phyloP scores from a whole-genome alignment of 1,140 invertebrate genomes.

The Sinonovacula constricta region DNA sequence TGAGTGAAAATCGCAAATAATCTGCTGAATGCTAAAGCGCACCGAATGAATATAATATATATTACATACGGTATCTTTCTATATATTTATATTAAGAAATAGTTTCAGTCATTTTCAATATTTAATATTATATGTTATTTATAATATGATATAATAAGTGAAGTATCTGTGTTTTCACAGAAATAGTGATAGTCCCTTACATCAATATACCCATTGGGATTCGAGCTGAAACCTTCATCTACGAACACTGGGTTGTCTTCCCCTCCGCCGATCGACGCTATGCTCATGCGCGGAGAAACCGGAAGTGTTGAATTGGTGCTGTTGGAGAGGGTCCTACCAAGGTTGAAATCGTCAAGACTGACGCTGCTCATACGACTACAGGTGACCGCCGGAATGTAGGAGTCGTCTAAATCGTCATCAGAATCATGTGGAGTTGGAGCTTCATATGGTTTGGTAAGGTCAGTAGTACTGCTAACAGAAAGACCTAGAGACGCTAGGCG shows the following conservation, averaged over 20 bases:
- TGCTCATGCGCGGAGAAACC: constrained; percentile 43
- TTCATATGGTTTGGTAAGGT: constrained; percentile 58
- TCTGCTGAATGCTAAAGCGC: too few species aligned
- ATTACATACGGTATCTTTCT: too few species aligned
- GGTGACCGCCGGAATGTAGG: constrained; percentile 49
- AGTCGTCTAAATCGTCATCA: constrained; percentile 66
- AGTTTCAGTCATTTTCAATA: too few species aligned
- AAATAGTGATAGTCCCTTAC: too few species aligned
- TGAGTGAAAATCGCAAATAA: too few species aligned
- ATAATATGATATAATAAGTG: too few species aligned
- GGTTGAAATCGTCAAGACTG: constrained; percentile 57
- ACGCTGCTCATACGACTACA: constrained; percentile 56
- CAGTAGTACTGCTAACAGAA: constrained; percentile 59
- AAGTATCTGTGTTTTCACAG: too few species aligned
- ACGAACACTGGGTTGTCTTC: constrained; percentile 59
- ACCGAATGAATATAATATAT: too few species aligned
- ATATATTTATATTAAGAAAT: too few species aligned
- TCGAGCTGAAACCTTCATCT: constrained; percentile 37
- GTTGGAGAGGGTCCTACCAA: constrained; percentile 57
- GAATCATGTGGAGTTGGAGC: constrained; percentile 51
- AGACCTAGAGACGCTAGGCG: constrained; percentile 61
- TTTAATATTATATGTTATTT: too few species aligned
- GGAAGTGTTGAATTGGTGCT: constrained; percentile 56
- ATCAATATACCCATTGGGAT: constrained; percentile 35
- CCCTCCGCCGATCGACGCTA: constrained; percentile 48